phyloP scores from a whole-genome alignment of 2,888 invertebrate species.

The Tetanocera ferruginea region DNA sequence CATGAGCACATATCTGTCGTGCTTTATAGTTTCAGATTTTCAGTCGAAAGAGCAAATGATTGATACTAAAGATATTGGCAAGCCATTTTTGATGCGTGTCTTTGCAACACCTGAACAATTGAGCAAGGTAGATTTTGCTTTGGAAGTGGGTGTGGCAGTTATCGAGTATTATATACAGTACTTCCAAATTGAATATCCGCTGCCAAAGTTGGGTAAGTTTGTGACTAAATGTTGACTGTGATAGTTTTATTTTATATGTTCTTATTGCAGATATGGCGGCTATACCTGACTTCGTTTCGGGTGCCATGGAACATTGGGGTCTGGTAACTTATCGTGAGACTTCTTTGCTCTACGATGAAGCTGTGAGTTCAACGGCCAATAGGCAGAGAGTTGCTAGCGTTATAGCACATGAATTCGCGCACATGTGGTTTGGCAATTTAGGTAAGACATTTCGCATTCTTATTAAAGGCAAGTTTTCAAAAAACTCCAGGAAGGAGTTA shows the following conservation, averaged over 20 bases:
- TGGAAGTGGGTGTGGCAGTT: conserved; percentile 79
- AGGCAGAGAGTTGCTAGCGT: conserved; percentile 84
- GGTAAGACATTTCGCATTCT: conserved; percentile 71
- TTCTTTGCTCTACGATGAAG: conserved; percentile 81
- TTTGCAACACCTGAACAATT: conserved; percentile 83
- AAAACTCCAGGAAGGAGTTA: no score
- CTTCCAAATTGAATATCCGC: conserved; percentile 87
- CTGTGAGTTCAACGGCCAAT: conserved; percentile 80
- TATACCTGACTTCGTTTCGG: conserved; percentile 72
- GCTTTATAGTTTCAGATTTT: conserved; percentile 94
- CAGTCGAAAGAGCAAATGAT: conserved; percentile 71
- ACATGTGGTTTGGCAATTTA: conserved; percentile 94
- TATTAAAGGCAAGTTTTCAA: not conserved
- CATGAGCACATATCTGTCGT: conserved; percentile 95
- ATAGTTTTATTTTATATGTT: not conserved
- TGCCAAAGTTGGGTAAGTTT: conserved; percentile 86
- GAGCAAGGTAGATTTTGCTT: conserved; percentile 83
- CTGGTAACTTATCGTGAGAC: conserved; percentile 93
- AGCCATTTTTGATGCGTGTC: conserved; percentile 78
- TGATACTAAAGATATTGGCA: conserved; percentile 72
- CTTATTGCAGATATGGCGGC: conserved; percentile 64
- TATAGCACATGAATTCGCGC: conserved; percentile 93
- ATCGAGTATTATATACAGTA: conserved; percentile 88
- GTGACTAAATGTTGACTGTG: not conserved
- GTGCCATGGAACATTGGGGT: conserved; percentile 98